Conservation (phyloP, 1,140 invertebrate species). For the Drosophila lacteicornis region DNA sequence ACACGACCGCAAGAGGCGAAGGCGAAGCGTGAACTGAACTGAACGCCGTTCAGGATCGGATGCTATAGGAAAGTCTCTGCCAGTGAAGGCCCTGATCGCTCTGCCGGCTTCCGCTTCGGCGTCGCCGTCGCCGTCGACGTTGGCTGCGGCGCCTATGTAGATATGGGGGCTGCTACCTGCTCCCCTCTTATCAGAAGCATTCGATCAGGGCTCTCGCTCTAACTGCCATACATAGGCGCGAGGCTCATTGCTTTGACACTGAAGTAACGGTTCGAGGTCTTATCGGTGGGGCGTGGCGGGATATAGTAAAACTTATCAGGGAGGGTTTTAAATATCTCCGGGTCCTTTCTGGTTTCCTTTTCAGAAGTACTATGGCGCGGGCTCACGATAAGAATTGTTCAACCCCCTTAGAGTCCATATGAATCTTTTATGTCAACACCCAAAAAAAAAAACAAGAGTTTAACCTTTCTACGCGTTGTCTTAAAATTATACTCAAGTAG, state of each 20-base stretch:
- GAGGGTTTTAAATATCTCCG: not conserved
- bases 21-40: slow-evolving; percentile 76
- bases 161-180: slow-evolving; percentile 40
- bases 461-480: too few relatives aligned
- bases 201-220: slow-evolving; percentile 34
- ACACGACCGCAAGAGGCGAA: slow-evolving; percentile 72
- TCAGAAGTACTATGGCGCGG: too few relatives aligned
- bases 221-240: slow-evolving; percentile 1
- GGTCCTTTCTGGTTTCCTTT: not conserved
- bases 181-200: slow-evolving; percentile 55
- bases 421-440: too few relatives aligned
- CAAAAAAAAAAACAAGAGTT: too few relatives aligned
- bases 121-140: slow-evolving; percentile 8
- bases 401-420: too few relatives aligned
- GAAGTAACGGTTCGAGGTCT: slow-evolving; percentile 13
- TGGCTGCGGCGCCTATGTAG: not conserved
- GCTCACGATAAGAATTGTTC: not conserved
- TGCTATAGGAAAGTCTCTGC: slow-evolving; percentile 61
- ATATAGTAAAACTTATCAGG: slow-evolving; percentile 14
- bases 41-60: slow-evolving; percentile 68
- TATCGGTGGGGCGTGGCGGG: slow-evolving; percentile 29
- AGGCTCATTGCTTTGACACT: slow-evolving; percentile 18
- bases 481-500: too few relatives aligned
- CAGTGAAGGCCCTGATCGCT: slow-evolving; percentile 12
- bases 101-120: slow-evolving; percentile 11